Evolutionary conservation across 2,113 vertebrate genomes (phyloP).

Genomic region (Hippoglossus stenolepis): DNA sequence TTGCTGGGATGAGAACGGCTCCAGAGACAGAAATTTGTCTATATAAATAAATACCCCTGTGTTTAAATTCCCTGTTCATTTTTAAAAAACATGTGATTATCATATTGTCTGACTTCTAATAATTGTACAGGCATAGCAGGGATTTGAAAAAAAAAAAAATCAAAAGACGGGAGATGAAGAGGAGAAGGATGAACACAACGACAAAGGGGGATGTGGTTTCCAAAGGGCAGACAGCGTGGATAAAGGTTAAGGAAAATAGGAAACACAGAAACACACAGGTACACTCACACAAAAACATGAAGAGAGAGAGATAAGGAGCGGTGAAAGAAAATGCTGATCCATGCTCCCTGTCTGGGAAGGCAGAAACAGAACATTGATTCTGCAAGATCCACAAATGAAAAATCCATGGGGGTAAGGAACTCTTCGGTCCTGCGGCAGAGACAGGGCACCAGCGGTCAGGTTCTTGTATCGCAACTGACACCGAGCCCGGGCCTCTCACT

Average conservation of each 20-base stretch:
- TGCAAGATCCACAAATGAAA: constrained; percentile 84
- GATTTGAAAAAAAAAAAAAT: neutral
- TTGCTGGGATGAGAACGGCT: constrained; percentile 55
- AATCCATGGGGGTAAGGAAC: constrained; percentile 81
- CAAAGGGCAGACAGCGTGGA: constrained; percentile 54
- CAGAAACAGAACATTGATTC: constrained; percentile 84
- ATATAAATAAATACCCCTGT: constrained; percentile 67
- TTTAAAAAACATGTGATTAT: constrained; percentile 15
- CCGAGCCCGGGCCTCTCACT: constrained; percentile 33
- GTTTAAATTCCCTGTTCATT: constrained; percentile 54
- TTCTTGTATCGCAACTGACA: constrained; percentile 63
- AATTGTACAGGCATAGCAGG: neutral
- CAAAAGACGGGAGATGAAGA: constrained; percentile 1
- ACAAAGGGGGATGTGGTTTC: constrained; percentile 66
- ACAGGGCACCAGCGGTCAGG: constrained; percentile 67
- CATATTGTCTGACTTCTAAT: neutral
- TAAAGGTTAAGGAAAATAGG: constrained; percentile 71
- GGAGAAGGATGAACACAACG: constrained; percentile 18
- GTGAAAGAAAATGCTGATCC: constrained; percentile 78
- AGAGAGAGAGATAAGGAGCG: constrained; percentile 54
- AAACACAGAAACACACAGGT: constrained; percentile 45
- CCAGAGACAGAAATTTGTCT: constrained; percentile 59
- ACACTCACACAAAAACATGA: constrained; percentile 28
- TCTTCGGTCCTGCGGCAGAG: constrained; percentile 70
- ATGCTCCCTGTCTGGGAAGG: constrained; percentile 72